A percentile compares a stretch with the other conserved stretches of the same genome.
Conservation (phyloP, 2,888 invertebrate species). For the Caenorhabditis sp. region DNA sequence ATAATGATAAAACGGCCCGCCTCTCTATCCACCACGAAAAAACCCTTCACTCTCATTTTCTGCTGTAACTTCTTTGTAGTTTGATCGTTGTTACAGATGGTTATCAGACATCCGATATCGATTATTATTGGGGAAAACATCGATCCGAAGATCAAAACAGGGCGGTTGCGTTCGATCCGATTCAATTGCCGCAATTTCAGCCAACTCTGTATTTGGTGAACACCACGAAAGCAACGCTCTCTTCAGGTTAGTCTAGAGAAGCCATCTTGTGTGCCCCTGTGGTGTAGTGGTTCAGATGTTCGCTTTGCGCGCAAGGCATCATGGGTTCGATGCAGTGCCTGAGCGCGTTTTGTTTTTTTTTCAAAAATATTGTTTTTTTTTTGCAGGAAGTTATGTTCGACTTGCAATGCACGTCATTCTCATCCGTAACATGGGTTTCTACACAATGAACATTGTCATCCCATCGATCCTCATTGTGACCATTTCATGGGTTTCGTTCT, state of each 20-base stretch:
- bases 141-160: constrained; percentile 67
- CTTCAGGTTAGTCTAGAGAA: constrained; percentile 52
- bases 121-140: constrained; percentile 72
- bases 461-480: constrained; percentile 66
- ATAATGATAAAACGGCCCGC: no score
- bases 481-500: constrained; percentile 70
- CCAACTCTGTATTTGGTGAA: constrained; percentile 63
- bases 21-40: neutral
- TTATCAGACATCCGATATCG: constrained; percentile 74
- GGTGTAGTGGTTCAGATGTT: no score
- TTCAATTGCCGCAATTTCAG: constrained; percentile 74
- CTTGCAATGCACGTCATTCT: constrained; percentile 73
- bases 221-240: constrained; percentile 58
- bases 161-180: constrained; percentile 62
- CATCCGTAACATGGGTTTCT: constrained; percentile 96
- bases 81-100: constrained; percentile 68
- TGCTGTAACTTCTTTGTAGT: no score
- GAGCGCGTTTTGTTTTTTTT: no score
- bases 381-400: constrained; percentile 71
- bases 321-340: no score
- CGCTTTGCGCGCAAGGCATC: no score
- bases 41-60: neutral
- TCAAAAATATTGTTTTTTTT: no score
- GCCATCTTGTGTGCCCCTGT: neutral
- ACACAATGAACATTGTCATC: constrained; percentile 79